Percentiles rank a stretch among this genome's conserved stretches.
Evolutionary conservation across 2,888 invertebrate species (phyloP).

Genomic region (Neoascia interrupta): DNA sequence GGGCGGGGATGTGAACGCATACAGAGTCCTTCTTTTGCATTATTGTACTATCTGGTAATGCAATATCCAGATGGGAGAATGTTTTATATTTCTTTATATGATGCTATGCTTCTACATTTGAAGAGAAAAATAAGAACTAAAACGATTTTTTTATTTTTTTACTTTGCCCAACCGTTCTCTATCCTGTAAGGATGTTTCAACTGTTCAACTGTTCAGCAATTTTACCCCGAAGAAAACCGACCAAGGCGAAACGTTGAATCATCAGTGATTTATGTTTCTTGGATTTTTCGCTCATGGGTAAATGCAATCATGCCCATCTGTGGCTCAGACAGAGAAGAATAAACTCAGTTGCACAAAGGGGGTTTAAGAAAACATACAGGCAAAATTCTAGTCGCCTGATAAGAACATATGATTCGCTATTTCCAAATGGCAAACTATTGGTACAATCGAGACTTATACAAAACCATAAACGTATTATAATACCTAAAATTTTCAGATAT

Average conservation of each 20-base stretch:
- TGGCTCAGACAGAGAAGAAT: conserved; percentile 38
- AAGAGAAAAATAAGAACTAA: conserved; percentile 3
- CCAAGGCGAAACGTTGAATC: conserved; percentile 56
- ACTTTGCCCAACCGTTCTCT: neutral
- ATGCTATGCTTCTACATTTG: conserved; percentile 7
- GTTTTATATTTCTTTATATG: conserved; percentile 22
- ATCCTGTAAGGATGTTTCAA: conserved; percentile 11
- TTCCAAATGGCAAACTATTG: too few species aligned
- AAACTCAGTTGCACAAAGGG: too few species aligned
- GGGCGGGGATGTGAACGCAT: conserved; percentile 11
- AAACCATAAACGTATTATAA: too few species aligned
- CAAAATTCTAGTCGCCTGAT: too few species aligned
- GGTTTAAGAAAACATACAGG: too few species aligned
- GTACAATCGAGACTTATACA: too few species aligned
- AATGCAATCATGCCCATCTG: conserved; percentile 66
- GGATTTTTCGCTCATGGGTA: conserved; percentile 58
- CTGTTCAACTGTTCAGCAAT: conserved; percentile 39
- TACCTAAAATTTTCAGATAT: too few species aligned
- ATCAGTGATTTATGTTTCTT: conserved; percentile 66
- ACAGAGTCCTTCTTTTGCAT: neutral
- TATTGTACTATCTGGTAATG: too few species aligned
- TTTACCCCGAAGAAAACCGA: conserved; percentile 46
- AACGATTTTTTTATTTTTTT: conserved; percentile 8
- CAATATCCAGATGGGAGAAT: conserved; percentile 17
- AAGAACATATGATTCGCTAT: too few species aligned